Evolutionary conservation across 2,888 invertebrate species (phyloP), one percentile per base, ranked within the genome.

Genomic region (Heliconius aoede): DNA sequence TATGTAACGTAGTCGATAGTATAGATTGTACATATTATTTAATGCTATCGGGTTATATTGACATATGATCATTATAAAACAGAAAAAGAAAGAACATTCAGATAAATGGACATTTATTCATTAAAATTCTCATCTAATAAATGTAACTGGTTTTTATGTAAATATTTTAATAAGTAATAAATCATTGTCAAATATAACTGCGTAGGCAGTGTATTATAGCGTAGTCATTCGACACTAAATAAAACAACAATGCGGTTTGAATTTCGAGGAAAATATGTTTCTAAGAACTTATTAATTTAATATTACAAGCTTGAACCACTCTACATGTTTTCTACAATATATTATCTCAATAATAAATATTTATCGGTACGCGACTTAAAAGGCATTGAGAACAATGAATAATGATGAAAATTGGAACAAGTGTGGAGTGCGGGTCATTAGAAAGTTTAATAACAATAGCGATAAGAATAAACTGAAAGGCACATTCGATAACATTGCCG

Each of bases 371-470:
- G 21, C 28, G 21, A 68, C n/a, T 24, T 51, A 30, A 51, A 69
- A 69, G n/a, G 30, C 51, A 55, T 69, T 55, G n/a, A 73, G 78
- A 82, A 84, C 80, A 80, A 84, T 84, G 81, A 83, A 82, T 83
- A 83, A 84, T 78, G 73, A 67, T 74, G 80, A 78, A 77, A 85
- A 85, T 82, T 84, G 80, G 83, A 84, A 84, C 81, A 82, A 82
- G 83, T 80, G 81, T 76, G 82, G 36, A 72, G 71, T 72, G 83
- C 82, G 82, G 86, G 84, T 86, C 84, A 85, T 79, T 83, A 79
- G 80, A 83, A 79, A 81, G 83, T 81, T 84, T 85, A 88, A 87
- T 87, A 86, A 89, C 87, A 88, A 88, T 86, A 78, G 77, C 86
- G 86, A 89, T 89, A 89, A 87, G 85, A 81, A 82, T 65, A 67